Base-by-base conservation (phyloP, 2,888 invertebrate genomes). In the Parnassius glacialis region DNA sequence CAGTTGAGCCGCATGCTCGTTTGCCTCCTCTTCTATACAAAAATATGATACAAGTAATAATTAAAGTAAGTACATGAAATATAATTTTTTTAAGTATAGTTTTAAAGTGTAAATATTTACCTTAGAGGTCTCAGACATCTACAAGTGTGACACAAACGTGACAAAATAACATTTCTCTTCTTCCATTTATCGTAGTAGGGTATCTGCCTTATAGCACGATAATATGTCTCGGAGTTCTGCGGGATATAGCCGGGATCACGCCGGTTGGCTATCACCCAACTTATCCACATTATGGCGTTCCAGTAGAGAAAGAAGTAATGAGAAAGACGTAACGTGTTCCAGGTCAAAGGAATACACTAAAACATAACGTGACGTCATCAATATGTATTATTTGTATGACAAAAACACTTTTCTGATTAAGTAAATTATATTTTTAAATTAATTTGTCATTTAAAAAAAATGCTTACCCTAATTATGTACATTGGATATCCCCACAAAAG, bases 101-200 rank as follows among this genome's bases (percentile, higher is more conserved):
- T 34, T 16, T n/a, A 13, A 48, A 52, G 7, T 25, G 25, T 34
- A 34, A 34, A 7, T 34, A 16, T 59, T 68, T 68, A 87, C 78
- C 98, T 92, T 47, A 97, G 80, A 0, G 98, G 97, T 68, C 97
- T 93, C 65, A 98, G 92, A 72, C 97, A 97, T 60, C 97, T 94
- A 77, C 98, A 98, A 53, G 97, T 97, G 79, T 98, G 98, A 75
- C 98, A 98, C 3, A 98, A 88, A 59, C 97, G 92, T 25, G 96
- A 96, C 52, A 97, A 84, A 65, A 96, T 94, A 3, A 95, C 93
- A 73, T 96, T 96, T 48, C 97, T 93, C 74, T 97, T 96, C 88
- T 97, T 97, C 94, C 97, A 96, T 79, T 97, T 97, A 80, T 97
- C 97, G 74, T 96, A 97, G 81, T 97, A 97, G 0, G 97, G 97